Base-by-base conservation (phyloP, 1,140 invertebrate genomes). In the Leptoteleia sp. region DNA sequence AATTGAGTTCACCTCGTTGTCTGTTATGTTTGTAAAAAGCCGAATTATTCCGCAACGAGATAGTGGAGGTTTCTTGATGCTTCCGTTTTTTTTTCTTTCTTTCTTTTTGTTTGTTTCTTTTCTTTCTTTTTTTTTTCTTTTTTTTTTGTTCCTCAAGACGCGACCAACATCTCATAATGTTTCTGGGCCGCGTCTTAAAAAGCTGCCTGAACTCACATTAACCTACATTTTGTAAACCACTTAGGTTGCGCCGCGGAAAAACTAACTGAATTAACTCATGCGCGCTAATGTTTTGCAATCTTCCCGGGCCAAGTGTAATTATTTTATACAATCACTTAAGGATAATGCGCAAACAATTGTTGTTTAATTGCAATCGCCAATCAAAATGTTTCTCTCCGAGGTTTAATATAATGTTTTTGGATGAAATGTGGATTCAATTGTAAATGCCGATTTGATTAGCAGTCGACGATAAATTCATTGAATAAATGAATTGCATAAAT, bases 191-290 rank as follows among this genome's bases (percentile, higher is more conserved):
- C 42, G 57, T 62, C 64, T 68, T 40, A 64, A 70, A 76, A 77
- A 70, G 50, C 73, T 52, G 59, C 50, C 73, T 59, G 64, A 77
- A 70, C 57, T 77, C 48, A 59, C 52, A 68, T 77, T 77, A 77
- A 77, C 73, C 73, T 65, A 77, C 65, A 77, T 77, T 70, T 64
- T 65, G 73, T 59, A 77, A 77, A 57, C 57, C 59, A 70, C 59
- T 71, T 70, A 76, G 27, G 43, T 45, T 35, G 17, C 47, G 9
- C 22, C 29, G 22, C 19, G 57, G 64, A 76, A 76, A 76, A 76
- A 70, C 73, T 76, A 76, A 76, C 73, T 48, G 42, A 70, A 76
- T 76, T 76, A 76, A 68, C 48, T 68, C 72, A 68, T 70, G 73
- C 43, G 64, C 64, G 35, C 33, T 76, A 76, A 76, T 76, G 64